Conservation (phyloP, 2,888 invertebrate genomes). For the Leucoptera coffeella region DNA sequence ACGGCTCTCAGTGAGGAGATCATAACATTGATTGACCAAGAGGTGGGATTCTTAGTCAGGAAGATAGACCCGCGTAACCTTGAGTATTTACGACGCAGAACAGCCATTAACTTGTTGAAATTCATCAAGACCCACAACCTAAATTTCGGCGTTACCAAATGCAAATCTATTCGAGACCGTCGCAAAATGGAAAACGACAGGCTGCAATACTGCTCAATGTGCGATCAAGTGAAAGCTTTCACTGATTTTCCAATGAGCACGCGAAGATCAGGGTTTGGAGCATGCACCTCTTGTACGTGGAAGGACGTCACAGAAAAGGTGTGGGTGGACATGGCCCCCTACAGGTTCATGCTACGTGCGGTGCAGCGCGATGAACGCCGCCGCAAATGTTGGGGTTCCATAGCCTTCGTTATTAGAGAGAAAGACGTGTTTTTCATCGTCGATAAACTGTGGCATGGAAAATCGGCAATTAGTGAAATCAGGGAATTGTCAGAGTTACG, state of each 20-base stretch:
- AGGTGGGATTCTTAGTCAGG: slow-evolving; percentile 61
- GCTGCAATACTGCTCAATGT: slow-evolving; percentile 53
- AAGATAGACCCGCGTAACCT: slow-evolving; percentile 55
- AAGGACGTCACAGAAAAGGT: slow-evolving; percentile 55
- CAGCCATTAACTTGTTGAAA: slow-evolving; percentile 48
- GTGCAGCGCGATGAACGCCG: slow-evolving; percentile 75
- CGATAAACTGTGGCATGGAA: slow-evolving; percentile 83
- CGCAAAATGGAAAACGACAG: slow-evolving; percentile 31
- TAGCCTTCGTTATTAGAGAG: slow-evolving; percentile 76
- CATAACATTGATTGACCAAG: slow-evolving; percentile 61
- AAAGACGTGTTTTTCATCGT: slow-evolving; percentile 79
- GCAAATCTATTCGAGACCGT: slow-evolving; percentile 32
- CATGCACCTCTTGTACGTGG: slow-evolving; percentile 62
- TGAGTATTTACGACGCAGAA: slow-evolving; percentile 60
- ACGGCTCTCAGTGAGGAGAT: slow-evolving; percentile 56
- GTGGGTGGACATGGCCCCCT: slow-evolving; percentile 60
- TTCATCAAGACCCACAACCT: slow-evolving; percentile 54
- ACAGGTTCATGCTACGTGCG: slow-evolving; percentile 63
- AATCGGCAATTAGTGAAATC: slow-evolving; percentile 77
- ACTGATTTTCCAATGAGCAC: slow-evolving; percentile 57
- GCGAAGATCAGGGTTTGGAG: slow-evolving; percentile 50
- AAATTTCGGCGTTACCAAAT: slow-evolving; percentile 50
- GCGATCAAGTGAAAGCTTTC: slow-evolving; percentile 59
- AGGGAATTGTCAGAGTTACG: slow-evolving; percentile 66
- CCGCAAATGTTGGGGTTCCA: slow-evolving; percentile 63